Evolutionary conservation across 2,797 vertebrate species (phyloP).

Genomic region (Poeciliopsis presidionis): DNA sequence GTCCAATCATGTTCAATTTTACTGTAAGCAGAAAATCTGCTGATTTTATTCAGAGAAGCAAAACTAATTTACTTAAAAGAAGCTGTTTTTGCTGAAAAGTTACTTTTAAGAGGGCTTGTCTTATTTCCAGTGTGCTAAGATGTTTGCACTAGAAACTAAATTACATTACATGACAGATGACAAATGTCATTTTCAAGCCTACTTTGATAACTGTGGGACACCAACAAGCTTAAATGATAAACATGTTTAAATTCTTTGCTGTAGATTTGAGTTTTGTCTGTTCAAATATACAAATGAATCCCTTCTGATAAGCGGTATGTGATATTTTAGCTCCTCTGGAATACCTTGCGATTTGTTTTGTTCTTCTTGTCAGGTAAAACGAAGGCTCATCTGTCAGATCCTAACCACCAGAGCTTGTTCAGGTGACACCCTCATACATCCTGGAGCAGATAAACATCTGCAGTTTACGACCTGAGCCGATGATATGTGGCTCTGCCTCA

Average conservation of each 20-base stretch:
- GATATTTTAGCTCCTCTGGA: conserved; percentile 20
- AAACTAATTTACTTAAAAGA: too few relatives aligned
- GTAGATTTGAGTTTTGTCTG: background rate
- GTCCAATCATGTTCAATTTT: too few relatives aligned
- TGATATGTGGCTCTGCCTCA: conserved; percentile 32
- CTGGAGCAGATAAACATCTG: conserved; percentile 61
- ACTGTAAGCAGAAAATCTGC: too few relatives aligned
- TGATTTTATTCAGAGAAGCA: too few relatives aligned
- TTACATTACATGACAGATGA: too few relatives aligned
- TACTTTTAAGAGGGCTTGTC: too few relatives aligned
- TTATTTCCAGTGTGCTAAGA: too few relatives aligned
- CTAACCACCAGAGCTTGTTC: conserved; percentile 38
- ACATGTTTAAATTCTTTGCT: background rate
- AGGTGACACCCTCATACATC: conserved; percentile 52
- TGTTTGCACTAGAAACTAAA: too few relatives aligned
- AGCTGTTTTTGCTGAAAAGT: too few relatives aligned
- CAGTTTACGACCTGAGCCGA: conserved; percentile 39
- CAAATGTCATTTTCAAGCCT: background rate
- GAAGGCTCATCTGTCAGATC: conserved; percentile 39
- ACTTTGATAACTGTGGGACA: background rate
- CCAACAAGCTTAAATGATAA: background rate
- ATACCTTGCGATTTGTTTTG: conserved; percentile 4
- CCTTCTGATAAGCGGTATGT: background rate
- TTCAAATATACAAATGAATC: background rate
- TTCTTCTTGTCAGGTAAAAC: conserved; percentile 18